Percentiles rank a stretch among this genome's conserved stretches.
These are phyloP conservation scores for Sebastes taczanowskii DNA, from an alignment of 2,797 vertebrate species.

Conservation along the genomic window DNA sequence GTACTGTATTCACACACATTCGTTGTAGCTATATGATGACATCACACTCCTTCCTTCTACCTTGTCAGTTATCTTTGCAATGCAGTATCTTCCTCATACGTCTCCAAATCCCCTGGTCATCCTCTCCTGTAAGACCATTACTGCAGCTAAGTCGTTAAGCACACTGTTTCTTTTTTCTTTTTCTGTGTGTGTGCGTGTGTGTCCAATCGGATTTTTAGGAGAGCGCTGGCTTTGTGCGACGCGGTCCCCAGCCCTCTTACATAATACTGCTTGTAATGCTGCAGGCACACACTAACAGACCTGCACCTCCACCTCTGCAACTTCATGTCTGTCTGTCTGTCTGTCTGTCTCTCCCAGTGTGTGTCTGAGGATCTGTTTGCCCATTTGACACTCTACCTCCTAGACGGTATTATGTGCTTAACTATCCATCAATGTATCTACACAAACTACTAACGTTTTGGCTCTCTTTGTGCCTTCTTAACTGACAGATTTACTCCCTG, in stretches of 20 bases:
- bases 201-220: slow-evolving; percentile 44
- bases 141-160: slow-evolving; percentile 30
- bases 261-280: slow-evolving; percentile 65
- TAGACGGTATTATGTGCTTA: neutral
- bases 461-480: neutral
- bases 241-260: slow-evolving; percentile 48
- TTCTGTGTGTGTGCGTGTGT: neutral
- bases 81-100: neutral
- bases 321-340: slow-evolving; percentile 20
- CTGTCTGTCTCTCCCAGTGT: neutral
- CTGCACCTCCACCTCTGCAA: slow-evolving; percentile 53
- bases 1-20: neutral
- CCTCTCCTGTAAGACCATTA: slow-evolving; percentile 31
- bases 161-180: neutral
- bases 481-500: slow-evolving; percentile 3
- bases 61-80: neutral
- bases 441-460: neutral
- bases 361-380: neutral
- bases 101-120: slow-evolving; percentile 26
- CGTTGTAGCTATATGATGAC: neutral
- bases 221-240: slow-evolving; percentile 28
- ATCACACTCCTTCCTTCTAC: neutral
- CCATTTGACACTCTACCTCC: neutral
- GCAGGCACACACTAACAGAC: slow-evolving; percentile 52
- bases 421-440: neutral